These are phyloP conservation scores for Drosophila quasianomalipes DNA, from an alignment of 2,888 invertebrate genomes.

Conservation along the genomic window DNA sequence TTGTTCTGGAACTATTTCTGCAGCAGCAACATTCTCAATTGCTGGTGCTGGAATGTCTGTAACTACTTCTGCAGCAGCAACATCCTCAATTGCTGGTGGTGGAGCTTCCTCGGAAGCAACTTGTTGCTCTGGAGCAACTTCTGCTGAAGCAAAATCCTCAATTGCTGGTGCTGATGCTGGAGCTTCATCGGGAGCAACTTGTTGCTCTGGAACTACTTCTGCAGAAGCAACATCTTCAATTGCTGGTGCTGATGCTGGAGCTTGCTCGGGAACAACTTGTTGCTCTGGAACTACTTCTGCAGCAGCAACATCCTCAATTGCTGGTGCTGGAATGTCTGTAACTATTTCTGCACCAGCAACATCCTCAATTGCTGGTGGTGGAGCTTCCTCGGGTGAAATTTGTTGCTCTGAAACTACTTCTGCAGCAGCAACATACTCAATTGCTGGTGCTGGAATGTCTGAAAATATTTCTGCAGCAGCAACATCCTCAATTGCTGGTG, in stretches of 20 bases:
- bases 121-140: not conserved
- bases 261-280: accelerated
- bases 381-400: not conserved
- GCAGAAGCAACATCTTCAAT: not conserved
- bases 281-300: too few species aligned
- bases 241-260: too few species aligned
- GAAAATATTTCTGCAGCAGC: not conserved
- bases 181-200: too few species aligned
- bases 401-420: slow-evolving; percentile 2
- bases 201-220: too few species aligned
- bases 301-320: accelerated
- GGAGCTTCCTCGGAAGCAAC: not conserved
- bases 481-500: too few species aligned
- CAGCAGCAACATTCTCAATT: not conserved
- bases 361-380: not conserved
- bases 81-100: not conserved
- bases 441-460: too few species aligned
- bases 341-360: not conserved
- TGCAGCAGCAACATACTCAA: not conserved
- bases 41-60: not conserved
- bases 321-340: too few species aligned
- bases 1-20: not conserved
- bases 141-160: not conserved
- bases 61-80: not conserved
- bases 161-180: not conserved